Conservation (phyloP, 2,888 invertebrate genomes). For the Agrochola circellaris region DNA sequence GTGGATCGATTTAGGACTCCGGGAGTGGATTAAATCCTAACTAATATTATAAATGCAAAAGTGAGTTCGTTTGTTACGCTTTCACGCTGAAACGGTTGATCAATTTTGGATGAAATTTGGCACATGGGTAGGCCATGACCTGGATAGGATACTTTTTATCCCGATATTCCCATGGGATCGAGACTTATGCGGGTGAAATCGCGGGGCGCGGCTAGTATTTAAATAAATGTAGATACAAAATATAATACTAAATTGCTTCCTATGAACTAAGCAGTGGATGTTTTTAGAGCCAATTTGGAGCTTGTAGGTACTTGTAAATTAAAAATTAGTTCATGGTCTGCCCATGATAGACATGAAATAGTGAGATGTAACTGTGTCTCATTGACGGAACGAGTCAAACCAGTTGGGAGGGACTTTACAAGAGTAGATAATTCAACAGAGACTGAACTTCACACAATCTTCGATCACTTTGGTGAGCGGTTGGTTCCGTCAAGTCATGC, state of each 20-base stretch:
- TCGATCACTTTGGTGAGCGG: background rate
- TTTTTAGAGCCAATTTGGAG: slow-evolving; percentile 14
- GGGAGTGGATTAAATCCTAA: no score
- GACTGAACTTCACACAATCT: background rate
- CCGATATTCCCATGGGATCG: no score
- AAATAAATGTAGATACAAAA: background rate
- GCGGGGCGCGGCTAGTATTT: background rate
- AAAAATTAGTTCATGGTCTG: slow-evolving; percentile 54
- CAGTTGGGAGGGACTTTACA: slow-evolving; percentile 44
- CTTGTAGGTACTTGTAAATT: slow-evolving; percentile 10
- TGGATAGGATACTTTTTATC: no score
- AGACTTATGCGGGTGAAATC: no score
- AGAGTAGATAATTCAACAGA: slow-evolving; percentile 27
- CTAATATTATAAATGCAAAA: no score
- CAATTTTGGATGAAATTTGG: no score
- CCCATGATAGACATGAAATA: slow-evolving; percentile 36
- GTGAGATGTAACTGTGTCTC: slow-evolving; percentile 50
- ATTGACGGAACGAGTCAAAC: slow-evolving; percentile 57
- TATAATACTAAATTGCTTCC: slow-evolving; percentile 1
- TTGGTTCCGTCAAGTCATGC: background rate
- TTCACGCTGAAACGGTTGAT: no score
- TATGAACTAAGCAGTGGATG: slow-evolving; percentile 17
- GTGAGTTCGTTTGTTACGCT: no score
- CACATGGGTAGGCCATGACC: no score
- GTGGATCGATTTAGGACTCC: no score